These are phyloP conservation scores for Remorina albescens DNA, from an alignment of 2,797 vertebrate genomes.

Conservation along the genomic window DNA sequence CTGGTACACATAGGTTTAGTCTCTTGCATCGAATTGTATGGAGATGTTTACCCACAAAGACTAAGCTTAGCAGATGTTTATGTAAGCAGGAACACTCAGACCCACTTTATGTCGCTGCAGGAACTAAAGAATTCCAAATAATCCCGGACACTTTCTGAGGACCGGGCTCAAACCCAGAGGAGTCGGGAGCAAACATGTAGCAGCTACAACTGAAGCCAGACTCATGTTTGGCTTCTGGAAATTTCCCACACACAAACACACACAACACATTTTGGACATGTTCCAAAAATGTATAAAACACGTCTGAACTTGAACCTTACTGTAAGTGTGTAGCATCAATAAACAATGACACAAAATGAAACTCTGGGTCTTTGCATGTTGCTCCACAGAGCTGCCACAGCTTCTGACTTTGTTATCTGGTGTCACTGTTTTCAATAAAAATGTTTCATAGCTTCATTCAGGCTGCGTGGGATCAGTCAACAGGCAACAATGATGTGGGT, in stretches of 20 bases:
- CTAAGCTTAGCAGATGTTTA: neutral
- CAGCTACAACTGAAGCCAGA: neutral
- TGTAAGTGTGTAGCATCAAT: neutral
- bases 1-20: no score
- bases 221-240: neutral
- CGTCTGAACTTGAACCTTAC: constrained; percentile 37
- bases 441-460: neutral
- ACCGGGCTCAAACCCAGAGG: neutral
- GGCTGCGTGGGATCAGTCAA: no score
- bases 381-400: neutral
- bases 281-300: constrained; percentile 18
- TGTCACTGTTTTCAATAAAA: neutral
- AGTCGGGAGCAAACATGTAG: neutral
- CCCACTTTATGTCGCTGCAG: no score
- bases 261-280: neutral
- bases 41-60: no score
- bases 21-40: no score
- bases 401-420: accelerated
- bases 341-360: constrained; percentile 36
- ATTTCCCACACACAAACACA: constrained; percentile 1
- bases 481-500: neutral
- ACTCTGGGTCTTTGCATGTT: neutral
- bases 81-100: neutral
- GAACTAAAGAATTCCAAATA: neutral
- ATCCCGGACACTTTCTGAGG: neutral